Percentiles rank a stretch among this genome's conserved stretches.
Evolutionary conservation across 1,140 invertebrate genomes (phyloP).

Genomic region (Meteorus sp.): DNA sequence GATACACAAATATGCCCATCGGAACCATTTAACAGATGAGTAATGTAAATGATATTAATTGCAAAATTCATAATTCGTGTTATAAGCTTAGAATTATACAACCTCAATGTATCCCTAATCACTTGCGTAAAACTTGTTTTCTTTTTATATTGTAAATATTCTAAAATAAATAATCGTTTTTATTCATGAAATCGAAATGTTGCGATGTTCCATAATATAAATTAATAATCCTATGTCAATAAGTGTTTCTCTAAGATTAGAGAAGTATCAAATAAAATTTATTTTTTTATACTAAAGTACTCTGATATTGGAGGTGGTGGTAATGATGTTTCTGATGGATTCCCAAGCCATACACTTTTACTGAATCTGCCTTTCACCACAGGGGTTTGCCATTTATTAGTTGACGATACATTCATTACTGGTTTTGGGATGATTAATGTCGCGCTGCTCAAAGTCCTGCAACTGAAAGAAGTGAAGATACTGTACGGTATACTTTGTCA

Average conservation of each 20-base stretch:
- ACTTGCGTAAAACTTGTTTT: slow-evolving; percentile 38
- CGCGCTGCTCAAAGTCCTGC: slow-evolving; percentile 42
- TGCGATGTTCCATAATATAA: slow-evolving; percentile 2
- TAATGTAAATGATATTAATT: too few relatives aligned
- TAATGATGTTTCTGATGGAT: slow-evolving; percentile 43
- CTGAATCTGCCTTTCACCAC: slow-evolving; percentile 53
- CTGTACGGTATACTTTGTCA: background rate
- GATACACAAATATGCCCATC: background rate
- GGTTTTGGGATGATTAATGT: slow-evolving; percentile 42
- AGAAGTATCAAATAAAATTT: slow-evolving; percentile 22
- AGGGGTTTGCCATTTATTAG: slow-evolving; percentile 51
- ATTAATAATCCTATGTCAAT: background rate
- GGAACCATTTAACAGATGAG: background rate
- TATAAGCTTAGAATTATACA: slow-evolving; percentile 40
- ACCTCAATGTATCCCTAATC: slow-evolving; percentile 40
- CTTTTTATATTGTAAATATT: slow-evolving; percentile 57
- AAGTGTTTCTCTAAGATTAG: too few relatives aligned
- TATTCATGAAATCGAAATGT: slow-evolving; percentile 39
- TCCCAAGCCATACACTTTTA: slow-evolving; percentile 50
- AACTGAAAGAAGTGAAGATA: slow-evolving; percentile 29
- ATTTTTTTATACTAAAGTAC: slow-evolving; percentile 42
- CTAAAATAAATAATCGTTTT: slow-evolving; percentile 57
- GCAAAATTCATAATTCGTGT: slow-evolving; percentile 30
- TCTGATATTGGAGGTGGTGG: slow-evolving; percentile 41
- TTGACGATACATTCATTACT: slow-evolving; percentile 35